phyloP scores from a whole-genome alignment of 2,888 invertebrate genomes.

The Amphipyra tragopoginis region DNA sequence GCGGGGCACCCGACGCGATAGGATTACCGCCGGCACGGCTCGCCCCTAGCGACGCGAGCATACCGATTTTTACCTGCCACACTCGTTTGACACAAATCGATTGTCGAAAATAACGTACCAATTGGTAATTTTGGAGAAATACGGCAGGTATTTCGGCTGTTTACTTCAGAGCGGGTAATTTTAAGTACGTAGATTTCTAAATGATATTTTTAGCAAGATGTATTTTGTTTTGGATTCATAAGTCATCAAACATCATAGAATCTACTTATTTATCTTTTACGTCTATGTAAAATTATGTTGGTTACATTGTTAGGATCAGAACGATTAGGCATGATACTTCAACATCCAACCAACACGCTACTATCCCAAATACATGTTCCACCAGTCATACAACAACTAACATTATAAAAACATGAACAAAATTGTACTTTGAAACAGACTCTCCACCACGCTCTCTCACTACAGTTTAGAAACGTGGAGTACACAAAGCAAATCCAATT shows the following conservation, averaged over 20 bases:
- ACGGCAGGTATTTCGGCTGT: conserved; percentile 43
- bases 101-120: conserved; percentile 74
- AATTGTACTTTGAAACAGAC: no score
- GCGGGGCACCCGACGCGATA: conserved; percentile 73
- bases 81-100: conserved; percentile 77
- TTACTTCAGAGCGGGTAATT: conserved; percentile 12
- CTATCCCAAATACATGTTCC: no score
- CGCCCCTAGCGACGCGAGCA: conserved; percentile 71
- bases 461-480: no score
- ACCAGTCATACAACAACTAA: no score
- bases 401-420: no score
- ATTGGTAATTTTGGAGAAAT: conserved; percentile 77
- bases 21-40: conserved; percentile 76
- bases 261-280: no score
- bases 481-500: conserved; percentile 45
- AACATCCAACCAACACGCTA: no score
- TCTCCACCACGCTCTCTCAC: no score
- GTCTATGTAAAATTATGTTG: no score
- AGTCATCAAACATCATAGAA: no score
- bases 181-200: background rate
- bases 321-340: no score
- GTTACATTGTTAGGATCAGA: no score
- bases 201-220: background rate
- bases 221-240: background rate
- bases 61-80: conserved; percentile 76